Percentiles rank a stretch among this genome's conserved stretches.
Conservation (phyloP, 1,140 invertebrate species). For the Euwallacea similis region DNA sequence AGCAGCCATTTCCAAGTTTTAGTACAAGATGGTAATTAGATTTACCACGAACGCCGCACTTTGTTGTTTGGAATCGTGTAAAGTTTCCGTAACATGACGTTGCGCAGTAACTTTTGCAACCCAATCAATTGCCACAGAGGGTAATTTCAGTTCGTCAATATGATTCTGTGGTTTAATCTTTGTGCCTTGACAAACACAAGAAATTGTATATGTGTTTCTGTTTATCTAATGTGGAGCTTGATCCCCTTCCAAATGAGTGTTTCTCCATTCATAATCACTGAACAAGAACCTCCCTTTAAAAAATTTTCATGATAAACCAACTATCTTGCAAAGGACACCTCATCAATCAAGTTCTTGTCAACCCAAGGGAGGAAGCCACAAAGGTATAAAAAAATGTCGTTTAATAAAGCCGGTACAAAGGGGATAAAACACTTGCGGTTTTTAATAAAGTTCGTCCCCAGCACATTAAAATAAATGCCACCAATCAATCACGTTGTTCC, state of each 20-base stretch:
- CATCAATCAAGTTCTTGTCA: constrained; percentile 1
- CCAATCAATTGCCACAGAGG: constrained; percentile 13
- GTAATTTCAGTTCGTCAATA: constrained; percentile 3
- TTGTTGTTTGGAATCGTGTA: constrained; percentile 17
- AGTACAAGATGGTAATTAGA: constrained; percentile 23
- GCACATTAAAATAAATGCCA: constrained; percentile 1
- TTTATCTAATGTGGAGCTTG: too few relatives aligned
- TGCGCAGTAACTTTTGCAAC: constrained; percentile 2
- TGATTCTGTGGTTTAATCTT: not conserved
- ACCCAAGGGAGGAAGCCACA: not conserved
- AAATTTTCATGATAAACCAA: too few relatives aligned
- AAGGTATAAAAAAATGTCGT: not conserved
- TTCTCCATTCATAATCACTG: too few relatives aligned
- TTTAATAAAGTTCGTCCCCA: not conserved
- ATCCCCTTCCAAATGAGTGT: too few relatives aligned
- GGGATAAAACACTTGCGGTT: not conserved
- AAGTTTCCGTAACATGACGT: constrained; percentile 15
- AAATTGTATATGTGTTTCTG: too few relatives aligned
- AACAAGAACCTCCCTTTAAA: too few relatives aligned
- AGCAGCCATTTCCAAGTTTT: constrained; percentile 14
- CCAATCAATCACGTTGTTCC: constrained; percentile 2
- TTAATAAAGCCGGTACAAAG: constrained; percentile 1
- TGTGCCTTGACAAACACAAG: too few relatives aligned
- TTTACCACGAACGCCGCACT: constrained; percentile 21
- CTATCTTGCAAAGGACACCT: not conserved